Evolutionary conservation across 2,888 invertebrate species (phyloP), one percentile per base, ranked within the genome.

Genomic region (Melinaea marsaeus): DNA sequence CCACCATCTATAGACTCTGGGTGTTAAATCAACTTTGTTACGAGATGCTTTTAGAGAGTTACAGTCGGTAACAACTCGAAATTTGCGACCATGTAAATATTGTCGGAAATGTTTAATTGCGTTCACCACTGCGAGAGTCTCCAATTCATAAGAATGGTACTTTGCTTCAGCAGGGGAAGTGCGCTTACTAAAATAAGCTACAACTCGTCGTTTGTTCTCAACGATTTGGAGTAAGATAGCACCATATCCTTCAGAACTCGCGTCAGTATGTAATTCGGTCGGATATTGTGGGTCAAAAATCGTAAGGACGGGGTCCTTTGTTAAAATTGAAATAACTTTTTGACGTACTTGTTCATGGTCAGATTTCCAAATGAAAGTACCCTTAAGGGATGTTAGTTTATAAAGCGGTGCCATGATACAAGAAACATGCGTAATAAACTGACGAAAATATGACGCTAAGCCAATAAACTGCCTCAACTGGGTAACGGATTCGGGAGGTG

Each of bases 61-160:
- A 37, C 74, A 73, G 55, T 75, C 73, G 0, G 75, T 73, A 0
- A 74, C 61, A 0, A 72, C 63, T 2, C n/a, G 62, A 51, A 75
- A 74, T 4, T 62, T 60, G 0, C 63, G 37, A 0, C 72, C 74
- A 4, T 72, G 45, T 2, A 74, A 58, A 55, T 69, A 74, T 5
- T 69, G 71, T 2, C 71, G 55, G 22, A 74, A 73, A 37, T 74
- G 68, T 34, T 74, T 70, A 0, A 75, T 35, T 1, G 72, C 63
- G 2, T 66, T 68, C 0, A 75, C 71, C 1, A 72, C 71, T 0
- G 75, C 74, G 2, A 74, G 55, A 32, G 73, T 73, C 57, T 37
- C 37, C 37, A 37, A 37, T 37, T 37, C 37, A 37, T 37, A 37
- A 37, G 37, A 37, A 37, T 37, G 72, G 34, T 72, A 72, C 5